Base-by-base conservation (phyloP, 1,140 invertebrate genomes). In the Cydia strobilella region DNA sequence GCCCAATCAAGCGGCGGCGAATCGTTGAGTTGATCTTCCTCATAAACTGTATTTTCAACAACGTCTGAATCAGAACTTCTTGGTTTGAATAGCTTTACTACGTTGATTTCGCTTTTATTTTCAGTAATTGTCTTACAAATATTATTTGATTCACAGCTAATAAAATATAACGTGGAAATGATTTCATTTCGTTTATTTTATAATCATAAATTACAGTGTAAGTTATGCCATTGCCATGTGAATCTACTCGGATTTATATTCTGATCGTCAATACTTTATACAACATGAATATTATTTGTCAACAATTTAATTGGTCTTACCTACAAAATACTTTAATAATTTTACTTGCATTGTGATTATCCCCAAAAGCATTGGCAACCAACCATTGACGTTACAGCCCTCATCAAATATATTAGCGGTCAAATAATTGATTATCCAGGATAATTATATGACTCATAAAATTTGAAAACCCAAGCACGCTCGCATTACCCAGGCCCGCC, bases 401-500 rank as follows among this genome's bases (percentile, higher is more conserved):
- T 1, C n/a, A 48, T 18, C 12, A 51, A 51, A 1, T 51, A n/a
- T 51, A 51, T 51, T 59, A 59, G 20, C 54, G 18, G 54, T 59
- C 54, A 23, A 59, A 59, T 54, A 54, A 54, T 23, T 23, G 54
- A 12, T 20, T 0, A 51, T 51, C n/a, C 54, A 9, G 18, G 20
- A 23, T 59, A 59, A 59, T 59, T 59, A 59, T 23, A 23, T 23
- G 54, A 59, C 20, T 23, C 54, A 59, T 59, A 59, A 59, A 59
- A 23, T 59, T 59, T 59, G 54, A 59, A 59, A 23, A 59, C 54
- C 54, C 54, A 12, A 59, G 54, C 65, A 66, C 63, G 42, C 42
- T 45, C 10, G 31, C 13, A 39, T 18, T 69, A 69, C 63, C 27
- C 5, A 69, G 6, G 31, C 31, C 13, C 65, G 27, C 63, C 65